Evolutionary conservation across 2,888 invertebrate genomes (phyloP).

Genomic region (Diloba caeruleocephala): DNA sequence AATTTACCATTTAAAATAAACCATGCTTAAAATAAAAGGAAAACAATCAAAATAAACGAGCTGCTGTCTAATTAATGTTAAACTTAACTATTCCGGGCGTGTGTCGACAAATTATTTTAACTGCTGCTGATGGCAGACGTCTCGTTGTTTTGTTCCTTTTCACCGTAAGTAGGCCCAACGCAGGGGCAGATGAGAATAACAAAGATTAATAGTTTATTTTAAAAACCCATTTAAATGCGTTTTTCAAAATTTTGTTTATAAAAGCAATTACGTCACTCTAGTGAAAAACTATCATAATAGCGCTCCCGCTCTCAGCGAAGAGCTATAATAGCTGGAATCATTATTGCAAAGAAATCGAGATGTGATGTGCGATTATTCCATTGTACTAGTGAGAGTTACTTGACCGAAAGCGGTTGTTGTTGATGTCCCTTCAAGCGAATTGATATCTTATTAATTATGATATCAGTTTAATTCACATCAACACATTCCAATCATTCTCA

Average conservation of each 20-base stretch:
- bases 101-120: constrained; percentile 49
- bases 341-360: too few species aligned
- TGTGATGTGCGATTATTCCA: too few species aligned
- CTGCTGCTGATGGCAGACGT: constrained; percentile 35
- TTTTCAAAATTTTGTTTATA: too few species aligned
- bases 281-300: too few species aligned
- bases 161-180: neutral
- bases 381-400: too few species aligned
- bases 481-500: constrained; percentile 1
- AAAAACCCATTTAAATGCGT: too few species aligned
- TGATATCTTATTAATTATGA: constrained; percentile 3
- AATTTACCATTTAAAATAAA: constrained; percentile 22
- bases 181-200: neutral
- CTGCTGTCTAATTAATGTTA: constrained; percentile 45
- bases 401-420: neutral
- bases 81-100: constrained; percentile 36
- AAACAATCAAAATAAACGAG: constrained; percentile 29
- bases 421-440: neutral
- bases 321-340: too few species aligned
- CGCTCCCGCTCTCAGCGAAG: too few species aligned
- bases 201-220: too few species aligned
- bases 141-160: constrained; percentile 24
- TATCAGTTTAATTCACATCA: neutral
- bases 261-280: too few species aligned
- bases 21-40: constrained; percentile 33